These are phyloP conservation scores for Pygoscelis adeliae DNA, from an alignment of 2,113 vertebrate genomes.

Conservation along the genomic window DNA sequence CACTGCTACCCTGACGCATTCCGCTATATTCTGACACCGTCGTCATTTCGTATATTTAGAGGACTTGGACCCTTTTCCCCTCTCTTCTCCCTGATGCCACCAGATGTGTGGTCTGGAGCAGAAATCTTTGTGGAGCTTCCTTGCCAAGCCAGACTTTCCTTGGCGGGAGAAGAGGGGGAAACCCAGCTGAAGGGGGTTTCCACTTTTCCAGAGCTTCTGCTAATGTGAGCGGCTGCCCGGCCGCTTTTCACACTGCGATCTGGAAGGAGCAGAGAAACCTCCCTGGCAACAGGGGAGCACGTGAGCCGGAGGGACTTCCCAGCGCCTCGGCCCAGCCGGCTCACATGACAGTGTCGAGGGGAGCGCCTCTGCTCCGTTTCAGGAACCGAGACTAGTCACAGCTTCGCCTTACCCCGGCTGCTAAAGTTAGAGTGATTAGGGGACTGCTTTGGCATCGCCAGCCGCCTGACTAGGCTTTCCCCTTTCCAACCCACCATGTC, in stretches of 20 bases:
- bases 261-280: neutral
- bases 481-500: neutral
- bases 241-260: neutral
- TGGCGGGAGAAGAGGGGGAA: neutral
- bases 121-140: neutral
- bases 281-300: neutral
- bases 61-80: neutral
- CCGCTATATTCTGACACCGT: neutral
- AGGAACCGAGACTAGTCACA: neutral
- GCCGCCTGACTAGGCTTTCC: neutral
- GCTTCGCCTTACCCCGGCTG: neutral
- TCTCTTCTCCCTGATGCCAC: neutral
- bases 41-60: neutral
- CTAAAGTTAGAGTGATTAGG: neutral
- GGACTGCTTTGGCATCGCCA: neutral
- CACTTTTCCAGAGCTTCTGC: neutral
- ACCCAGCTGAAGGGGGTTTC: neutral
- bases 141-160: neutral
- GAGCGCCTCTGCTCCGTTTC: neutral
- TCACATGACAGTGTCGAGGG: neutral
- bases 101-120: neutral
- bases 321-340: neutral
- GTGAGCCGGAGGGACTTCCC: constrained; percentile 32
- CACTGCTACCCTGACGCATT: neutral
- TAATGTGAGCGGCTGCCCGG: rapidly evolving